Base-by-base conservation (phyloP, 2,113 vertebrate genomes). In the Setophaga petechia region DNA sequence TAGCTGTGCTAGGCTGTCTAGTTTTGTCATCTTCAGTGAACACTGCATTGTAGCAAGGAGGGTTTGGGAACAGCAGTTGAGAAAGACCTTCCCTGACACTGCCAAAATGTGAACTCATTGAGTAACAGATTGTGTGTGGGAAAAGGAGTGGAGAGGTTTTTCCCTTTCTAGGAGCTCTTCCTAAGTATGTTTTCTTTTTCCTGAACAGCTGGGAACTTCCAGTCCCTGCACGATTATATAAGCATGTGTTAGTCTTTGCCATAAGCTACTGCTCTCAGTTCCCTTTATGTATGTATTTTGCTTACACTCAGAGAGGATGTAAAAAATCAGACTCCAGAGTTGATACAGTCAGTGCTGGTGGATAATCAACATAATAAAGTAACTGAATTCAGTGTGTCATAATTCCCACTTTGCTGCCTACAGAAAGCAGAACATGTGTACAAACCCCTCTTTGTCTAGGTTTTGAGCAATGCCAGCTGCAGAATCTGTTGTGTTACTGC, bases 121-220 rank as follows among this genome's bases (percentile, higher is more conserved):
- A 85, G 83, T 66, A 93, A 93, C 94, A 95, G 94, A 96, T 83
- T 73, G 84, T 84, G 72, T 63, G 90, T 65, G 84, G 94, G 82
- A 90, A 83, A 90, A 67, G 28, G 39, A 87, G 52, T 58, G 35
- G 43, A 90, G 68, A 96, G 80, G 85, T 71, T 96, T 95, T 90
- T 95, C 76, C 88, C 86, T 86, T 93, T 71, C 72, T 75, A 78
- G 46, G 78, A 93, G 83, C 78, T 90, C 31, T 86, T 96, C 73
- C 72, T 93, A 68, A 62, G 33, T 82, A 30, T 82, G 63, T 83
- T 90, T 94, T 93, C 37, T 76, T 87, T 90, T 80, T 84, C 65
- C 73, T 59, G 85, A 93, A 84, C 58, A 93, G 83, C 85, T 92
- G 72, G 90, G 85, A 94, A 86, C 90, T 96, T 96, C 93, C 88